Evolutionary conservation across 2,113 vertebrate genomes (phyloP).

Genomic region (Indri indri): DNA sequence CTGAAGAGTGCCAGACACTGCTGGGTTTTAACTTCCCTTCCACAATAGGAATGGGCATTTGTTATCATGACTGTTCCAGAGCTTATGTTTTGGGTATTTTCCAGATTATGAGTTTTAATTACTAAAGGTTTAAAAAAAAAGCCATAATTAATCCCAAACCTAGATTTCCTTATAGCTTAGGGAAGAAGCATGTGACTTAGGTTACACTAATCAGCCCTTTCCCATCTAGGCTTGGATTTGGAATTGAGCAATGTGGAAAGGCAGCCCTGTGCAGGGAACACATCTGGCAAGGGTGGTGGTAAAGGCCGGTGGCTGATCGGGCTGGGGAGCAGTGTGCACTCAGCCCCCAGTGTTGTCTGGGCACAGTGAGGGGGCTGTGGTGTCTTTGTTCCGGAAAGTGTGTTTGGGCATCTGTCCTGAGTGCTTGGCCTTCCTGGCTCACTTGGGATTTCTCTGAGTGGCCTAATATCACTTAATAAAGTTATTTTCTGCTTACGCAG

Average conservation of each 20-base stretch:
- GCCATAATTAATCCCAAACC: neutral
- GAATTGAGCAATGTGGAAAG: neutral
- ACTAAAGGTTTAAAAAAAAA: neutral
- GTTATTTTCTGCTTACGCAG: neutral
- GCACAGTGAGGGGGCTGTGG: rapidly evolving
- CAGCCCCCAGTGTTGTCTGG: neutral
- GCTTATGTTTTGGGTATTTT: neutral
- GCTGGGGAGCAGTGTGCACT: rapidly evolving
- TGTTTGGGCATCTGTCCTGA: neutral
- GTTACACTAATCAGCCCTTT: neutral
- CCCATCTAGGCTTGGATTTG: neutral
- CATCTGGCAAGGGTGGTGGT: rapidly evolving
- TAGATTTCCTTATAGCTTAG: neutral
- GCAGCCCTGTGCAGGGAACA: neutral
- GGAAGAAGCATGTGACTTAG: neutral
- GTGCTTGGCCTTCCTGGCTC: neutral
- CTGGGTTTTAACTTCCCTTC: neutral
- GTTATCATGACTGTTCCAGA: neutral
- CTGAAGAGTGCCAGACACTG: neutral
- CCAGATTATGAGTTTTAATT: neutral
- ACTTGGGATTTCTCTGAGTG: neutral
- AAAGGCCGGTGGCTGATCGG: neutral
- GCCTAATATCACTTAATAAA: neutral
- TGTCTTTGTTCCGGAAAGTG: rapidly evolving
- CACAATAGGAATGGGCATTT: neutral